Base-by-base conservation (phyloP, 2,888 invertebrate species). In the Micoletzkya japonica region DNA sequence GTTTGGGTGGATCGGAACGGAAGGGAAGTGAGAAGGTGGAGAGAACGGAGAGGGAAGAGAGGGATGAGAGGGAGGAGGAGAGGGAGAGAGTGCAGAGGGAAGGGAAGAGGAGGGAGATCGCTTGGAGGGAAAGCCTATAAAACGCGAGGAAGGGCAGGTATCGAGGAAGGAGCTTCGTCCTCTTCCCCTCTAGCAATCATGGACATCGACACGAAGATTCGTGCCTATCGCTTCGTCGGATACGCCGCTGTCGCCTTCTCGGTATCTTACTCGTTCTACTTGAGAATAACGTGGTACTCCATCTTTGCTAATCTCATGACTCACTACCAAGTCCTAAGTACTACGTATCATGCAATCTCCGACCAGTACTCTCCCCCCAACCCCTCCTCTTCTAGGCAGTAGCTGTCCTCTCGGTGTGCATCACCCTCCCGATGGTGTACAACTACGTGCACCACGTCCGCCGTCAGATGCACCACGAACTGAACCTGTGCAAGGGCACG, bases 151-250 rank as follows among this genome's bases (percentile, higher is more conserved):
- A 59, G 59, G 1, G 26, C 14, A 67, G 63, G 70, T 66, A 63
- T 34, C n/a, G 44, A 52, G 6, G 17, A 34, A 36, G 4, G 1
- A 4, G 70, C 17, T 28, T 57, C 68, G 30, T 58, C 49, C 44
- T 44, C 63, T 36, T 37, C 49, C 26, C 44, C 36, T 30, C 68
- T 24, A 36, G 32, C n/a, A 37, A 56, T 26, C 26, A 79, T 79
- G 79, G 79, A 79, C 73, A 78, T 79, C 70, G 79, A 79, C 73
- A 77, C 79, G 68, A 79, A 79, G 72, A 79, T 79, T 57, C 76
- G 77, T 64, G 79, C 79, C 10, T 79, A 79, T 73, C 77, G 79
- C 44, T 76, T 79, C 72, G 79, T 79, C 79, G 79, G 79, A 39
- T 79, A 79, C 67, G 79, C 79, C 64, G 79, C 79, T 66, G 79